Evolutionary conservation across 2,797 vertebrate species (phyloP).

Genomic region (Typhlichthys eigenmanni): DNA sequence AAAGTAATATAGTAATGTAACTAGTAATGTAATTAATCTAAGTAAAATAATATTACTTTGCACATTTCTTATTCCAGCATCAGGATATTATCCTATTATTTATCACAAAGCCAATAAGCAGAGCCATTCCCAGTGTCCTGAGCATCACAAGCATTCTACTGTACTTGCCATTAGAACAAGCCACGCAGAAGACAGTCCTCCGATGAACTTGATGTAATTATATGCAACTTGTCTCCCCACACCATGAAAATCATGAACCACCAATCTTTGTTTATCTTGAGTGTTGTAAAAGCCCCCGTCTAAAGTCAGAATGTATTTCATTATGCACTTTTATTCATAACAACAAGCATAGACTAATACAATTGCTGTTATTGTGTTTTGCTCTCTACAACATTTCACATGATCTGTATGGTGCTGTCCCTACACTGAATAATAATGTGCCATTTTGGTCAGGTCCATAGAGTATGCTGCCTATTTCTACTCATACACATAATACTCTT

Average conservation of each 20-base stretch:
- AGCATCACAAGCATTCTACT: constrained; percentile 20
- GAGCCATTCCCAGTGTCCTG: constrained; percentile 43
- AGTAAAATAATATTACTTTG: too few species aligned
- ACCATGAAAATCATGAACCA: constrained; percentile 6
- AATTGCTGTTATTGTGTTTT: constrained; percentile 7
- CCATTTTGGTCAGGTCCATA: constrained; percentile 14
- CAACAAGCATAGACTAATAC: constrained; percentile 2
- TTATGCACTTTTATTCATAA: constrained; percentile 10
- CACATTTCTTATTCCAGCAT: constrained; percentile 51
- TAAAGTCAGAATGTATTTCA: not conserved
- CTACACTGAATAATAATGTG: constrained; percentile 21
- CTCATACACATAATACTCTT: constrained; percentile 20
- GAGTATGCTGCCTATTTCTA: constrained; percentile 38
- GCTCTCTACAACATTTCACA: too few species aligned
- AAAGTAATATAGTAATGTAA: too few species aligned
- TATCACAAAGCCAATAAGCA: constrained; percentile 49
- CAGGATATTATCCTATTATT: constrained; percentile 42
- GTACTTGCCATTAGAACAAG: constrained; percentile 19
- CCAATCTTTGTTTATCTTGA: not conserved
- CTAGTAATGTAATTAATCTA: too few species aligned
- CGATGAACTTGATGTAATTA: constrained; percentile 37
- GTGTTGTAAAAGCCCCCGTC: not conserved
- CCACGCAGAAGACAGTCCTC: constrained; percentile 30
- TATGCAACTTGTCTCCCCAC: constrained; percentile 7
- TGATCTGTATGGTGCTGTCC: constrained; percentile 12